Conservation (phyloP, 2,113 vertebrate genomes). For the Antennarius striatus region DNA sequence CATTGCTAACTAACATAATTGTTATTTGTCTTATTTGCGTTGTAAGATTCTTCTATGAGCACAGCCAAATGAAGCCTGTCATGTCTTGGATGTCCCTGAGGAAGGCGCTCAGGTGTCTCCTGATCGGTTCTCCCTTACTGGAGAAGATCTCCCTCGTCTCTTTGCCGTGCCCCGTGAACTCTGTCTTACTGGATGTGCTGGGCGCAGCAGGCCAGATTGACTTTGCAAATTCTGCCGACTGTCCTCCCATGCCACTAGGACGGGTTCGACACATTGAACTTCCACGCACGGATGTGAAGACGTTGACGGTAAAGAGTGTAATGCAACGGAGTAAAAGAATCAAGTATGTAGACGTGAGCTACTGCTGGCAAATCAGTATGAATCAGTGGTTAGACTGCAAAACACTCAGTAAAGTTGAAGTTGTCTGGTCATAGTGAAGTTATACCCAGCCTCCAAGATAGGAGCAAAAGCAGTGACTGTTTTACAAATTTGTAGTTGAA, state of each 20-base stretch:
- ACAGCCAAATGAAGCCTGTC: constrained; percentile 58
- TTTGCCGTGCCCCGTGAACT: constrained; percentile 72
- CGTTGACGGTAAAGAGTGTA: constrained; percentile 51
- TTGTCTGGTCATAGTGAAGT: constrained; percentile 54
- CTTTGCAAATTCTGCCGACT: neutral
- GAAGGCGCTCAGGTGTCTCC: constrained; percentile 61
- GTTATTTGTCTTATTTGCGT: constrained; percentile 20
- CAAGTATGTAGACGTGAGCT: constrained; percentile 66
- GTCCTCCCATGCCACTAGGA: constrained; percentile 35
- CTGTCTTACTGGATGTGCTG: constrained; percentile 58
- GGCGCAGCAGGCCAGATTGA: fast-evolving
- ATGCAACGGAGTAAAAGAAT: constrained; percentile 56
- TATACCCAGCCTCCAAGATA: neutral
- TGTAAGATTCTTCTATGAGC: constrained; percentile 71
- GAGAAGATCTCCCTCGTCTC: constrained; percentile 74
- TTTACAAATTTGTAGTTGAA: no score
- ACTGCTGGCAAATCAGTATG: constrained; percentile 71
- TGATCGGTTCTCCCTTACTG: constrained; percentile 68
- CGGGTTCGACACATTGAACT: constrained; percentile 49
- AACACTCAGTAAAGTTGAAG: constrained; percentile 13
- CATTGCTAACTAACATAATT: neutral
- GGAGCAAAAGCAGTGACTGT: neutral
- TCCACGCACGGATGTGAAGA: constrained; percentile 63
- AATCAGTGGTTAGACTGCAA: constrained; percentile 6
- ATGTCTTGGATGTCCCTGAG: constrained; percentile 70